Percentiles rank a stretch among this genome's conserved stretches.
Conservation (phyloP, 2,888 invertebrate species). For the Dryococelus australis region DNA sequence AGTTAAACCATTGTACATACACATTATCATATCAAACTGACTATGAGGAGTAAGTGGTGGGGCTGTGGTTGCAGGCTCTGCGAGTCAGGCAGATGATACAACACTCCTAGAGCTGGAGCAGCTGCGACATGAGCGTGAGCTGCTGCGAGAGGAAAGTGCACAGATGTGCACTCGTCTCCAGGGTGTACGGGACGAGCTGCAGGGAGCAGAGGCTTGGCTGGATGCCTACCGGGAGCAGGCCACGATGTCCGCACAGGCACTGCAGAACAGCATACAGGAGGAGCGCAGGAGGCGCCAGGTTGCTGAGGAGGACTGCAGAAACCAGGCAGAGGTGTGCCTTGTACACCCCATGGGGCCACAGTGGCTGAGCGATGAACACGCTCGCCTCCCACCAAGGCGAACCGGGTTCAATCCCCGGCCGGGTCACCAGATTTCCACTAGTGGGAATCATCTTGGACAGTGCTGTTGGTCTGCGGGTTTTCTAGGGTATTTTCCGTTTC, state of each 20-base stretch:
- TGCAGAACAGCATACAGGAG: constrained; percentile 61
- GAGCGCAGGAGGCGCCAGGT: constrained; percentile 57
- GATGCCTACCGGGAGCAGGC: constrained; percentile 59
- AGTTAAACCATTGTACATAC: no score
- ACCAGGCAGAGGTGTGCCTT: constrained; percentile 57
- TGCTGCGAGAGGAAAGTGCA: constrained; percentile 66
- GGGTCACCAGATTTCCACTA: no score
- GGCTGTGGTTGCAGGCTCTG: neutral
- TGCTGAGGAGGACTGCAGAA: constrained; percentile 58
- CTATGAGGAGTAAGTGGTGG: neutral
- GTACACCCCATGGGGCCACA: neutral
- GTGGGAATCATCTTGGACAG: no score
- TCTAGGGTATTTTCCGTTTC: no score
- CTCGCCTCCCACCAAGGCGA: no score
- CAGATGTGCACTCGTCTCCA: constrained; percentile 59
- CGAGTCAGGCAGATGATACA: constrained; percentile 30
- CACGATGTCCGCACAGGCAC: constrained; percentile 57
- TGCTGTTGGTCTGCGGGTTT: no score
- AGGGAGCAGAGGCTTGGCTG: constrained; percentile 60
- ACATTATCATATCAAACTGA: no score
- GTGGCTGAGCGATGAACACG: no score
- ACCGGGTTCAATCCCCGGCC: no score
- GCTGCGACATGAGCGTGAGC: constrained; percentile 63
- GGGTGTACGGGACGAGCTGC: constrained; percentile 60
- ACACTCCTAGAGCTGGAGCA: constrained; percentile 41